phyloP scores from a whole-genome alignment of 2,797 vertebrate genomes.

The Cyclopterus lumpus region DNA sequence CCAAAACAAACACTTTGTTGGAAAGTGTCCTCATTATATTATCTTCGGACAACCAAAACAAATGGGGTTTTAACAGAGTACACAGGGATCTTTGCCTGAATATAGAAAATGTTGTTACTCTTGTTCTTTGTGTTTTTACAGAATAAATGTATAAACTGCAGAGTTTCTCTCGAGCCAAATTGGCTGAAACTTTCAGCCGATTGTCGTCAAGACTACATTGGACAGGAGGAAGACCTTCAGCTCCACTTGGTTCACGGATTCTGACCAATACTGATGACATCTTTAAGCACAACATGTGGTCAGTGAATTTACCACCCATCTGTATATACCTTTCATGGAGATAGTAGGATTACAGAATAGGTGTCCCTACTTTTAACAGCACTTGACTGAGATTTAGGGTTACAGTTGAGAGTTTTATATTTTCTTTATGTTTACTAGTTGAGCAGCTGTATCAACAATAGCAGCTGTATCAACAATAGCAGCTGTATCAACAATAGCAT shows the following conservation, averaged over 20 bases:
- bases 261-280: slow-evolving; percentile 86
- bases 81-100: neutral
- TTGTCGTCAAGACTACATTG: slow-evolving; percentile 78
- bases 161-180: slow-evolving; percentile 54
- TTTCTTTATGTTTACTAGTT: slow-evolving; percentile 1
- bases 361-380: neutral
- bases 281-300: slow-evolving; percentile 86
- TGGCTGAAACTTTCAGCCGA: slow-evolving; percentile 73
- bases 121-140: slow-evolving; percentile 36
- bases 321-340: neutral
- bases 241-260: slow-evolving; percentile 90
- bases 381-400: neutral
- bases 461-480: neutral
- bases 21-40: neutral
- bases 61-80: neutral
- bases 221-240: slow-evolving; percentile 77
- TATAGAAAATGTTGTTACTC: slow-evolving; percentile 1
- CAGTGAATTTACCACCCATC: slow-evolving; percentile 20
- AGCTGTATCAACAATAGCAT: neutral
- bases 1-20: too few species aligned
- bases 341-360: neutral
- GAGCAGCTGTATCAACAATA: neutral
- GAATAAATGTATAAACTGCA: slow-evolving; percentile 72
- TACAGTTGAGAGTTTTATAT: neutral
- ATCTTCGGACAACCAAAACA: neutral